These are phyloP conservation scores for Melanotaenia nigrans DNA, from an alignment of 2,797 vertebrate genomes.

Conservation along the genomic window DNA sequence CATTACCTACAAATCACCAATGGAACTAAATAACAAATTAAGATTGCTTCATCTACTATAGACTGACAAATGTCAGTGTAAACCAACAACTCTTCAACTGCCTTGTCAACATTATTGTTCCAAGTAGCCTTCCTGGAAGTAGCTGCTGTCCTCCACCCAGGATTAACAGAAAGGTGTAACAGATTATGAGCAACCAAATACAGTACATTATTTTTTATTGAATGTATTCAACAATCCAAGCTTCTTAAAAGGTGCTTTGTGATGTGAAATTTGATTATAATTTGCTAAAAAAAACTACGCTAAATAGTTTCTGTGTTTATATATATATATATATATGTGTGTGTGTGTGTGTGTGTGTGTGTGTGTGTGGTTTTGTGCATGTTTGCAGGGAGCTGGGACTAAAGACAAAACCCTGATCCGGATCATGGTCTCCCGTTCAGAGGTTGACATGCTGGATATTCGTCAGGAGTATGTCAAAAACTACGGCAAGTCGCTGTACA, in stretches of 20 bases:
- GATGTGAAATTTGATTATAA: too few relatives aligned
- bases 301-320: too few relatives aligned
- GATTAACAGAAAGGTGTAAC: too few relatives aligned
- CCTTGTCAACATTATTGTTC: not conserved
- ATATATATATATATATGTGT: too few relatives aligned
- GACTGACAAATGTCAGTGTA: not conserved
- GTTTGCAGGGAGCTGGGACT: slow-evolving; percentile 89
- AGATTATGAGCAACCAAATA: too few relatives aligned
- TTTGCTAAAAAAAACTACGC: too few relatives aligned
- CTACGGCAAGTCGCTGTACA: slow-evolving; percentile 93
- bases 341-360: too few relatives aligned
- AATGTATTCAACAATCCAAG: too few relatives aligned
- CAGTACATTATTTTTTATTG: too few relatives aligned
- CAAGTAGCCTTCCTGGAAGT: not conserved
- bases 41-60: not conserved
- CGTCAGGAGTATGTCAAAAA: slow-evolving; percentile 89
- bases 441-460: slow-evolving; percentile 94
- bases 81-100: not conserved
- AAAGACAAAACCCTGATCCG: slow-evolving; percentile 94
- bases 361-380: not conserved
- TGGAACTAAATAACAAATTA: slow-evolving; percentile 4
- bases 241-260: too few relatives aligned
- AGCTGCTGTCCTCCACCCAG: too few relatives aligned
- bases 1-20: slow-evolving; percentile 8
- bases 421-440: slow-evolving; percentile 96